Evolutionary conservation across 2,113 vertebrate genomes (phyloP).

Genomic region (Pituophis catenifer): DNA sequence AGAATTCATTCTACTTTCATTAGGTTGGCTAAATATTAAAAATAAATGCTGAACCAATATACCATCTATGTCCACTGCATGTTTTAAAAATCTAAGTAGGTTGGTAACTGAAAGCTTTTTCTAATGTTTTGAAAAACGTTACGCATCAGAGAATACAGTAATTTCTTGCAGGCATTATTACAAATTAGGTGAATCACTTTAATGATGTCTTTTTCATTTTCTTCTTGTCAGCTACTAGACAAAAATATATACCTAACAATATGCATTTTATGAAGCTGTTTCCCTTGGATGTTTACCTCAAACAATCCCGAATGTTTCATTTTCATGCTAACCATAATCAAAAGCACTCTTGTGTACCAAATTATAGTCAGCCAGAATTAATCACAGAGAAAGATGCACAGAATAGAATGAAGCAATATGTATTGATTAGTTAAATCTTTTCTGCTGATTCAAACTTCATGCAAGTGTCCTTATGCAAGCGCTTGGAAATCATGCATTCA

Average conservation of each 20-base stretch:
- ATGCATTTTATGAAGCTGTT: not conserved
- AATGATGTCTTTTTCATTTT: not conserved
- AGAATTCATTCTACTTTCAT: not conserved
- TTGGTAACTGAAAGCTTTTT: conserved; percentile 5
- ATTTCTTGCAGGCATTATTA: not conserved
- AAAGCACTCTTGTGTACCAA: conserved; percentile 48
- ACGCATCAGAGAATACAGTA: not conserved
- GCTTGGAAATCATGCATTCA: conserved; percentile 73
- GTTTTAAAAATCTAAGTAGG: not conserved
- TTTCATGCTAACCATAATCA: conserved; percentile 42
- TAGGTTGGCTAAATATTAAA: not conserved
- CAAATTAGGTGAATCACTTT: not conserved
- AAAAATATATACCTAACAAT: not conserved
- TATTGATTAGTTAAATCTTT: conserved; percentile 63
- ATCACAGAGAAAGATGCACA: conserved; percentile 46
- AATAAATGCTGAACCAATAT: not conserved
- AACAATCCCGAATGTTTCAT: not conserved
- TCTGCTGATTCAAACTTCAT: conserved; percentile 62
- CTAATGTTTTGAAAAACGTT: conserved; percentile 46
- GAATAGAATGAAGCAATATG: conserved; percentile 60
- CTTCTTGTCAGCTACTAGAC: not conserved
- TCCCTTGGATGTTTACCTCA: not conserved
- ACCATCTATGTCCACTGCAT: not conserved
- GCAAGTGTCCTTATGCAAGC: conserved; percentile 68
- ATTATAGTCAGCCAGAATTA: conserved; percentile 51